Evolutionary conservation across 2,888 invertebrate genomes (phyloP), one percentile per base, ranked within the genome.

Genomic region (Phaedon cochleariae): DNA sequence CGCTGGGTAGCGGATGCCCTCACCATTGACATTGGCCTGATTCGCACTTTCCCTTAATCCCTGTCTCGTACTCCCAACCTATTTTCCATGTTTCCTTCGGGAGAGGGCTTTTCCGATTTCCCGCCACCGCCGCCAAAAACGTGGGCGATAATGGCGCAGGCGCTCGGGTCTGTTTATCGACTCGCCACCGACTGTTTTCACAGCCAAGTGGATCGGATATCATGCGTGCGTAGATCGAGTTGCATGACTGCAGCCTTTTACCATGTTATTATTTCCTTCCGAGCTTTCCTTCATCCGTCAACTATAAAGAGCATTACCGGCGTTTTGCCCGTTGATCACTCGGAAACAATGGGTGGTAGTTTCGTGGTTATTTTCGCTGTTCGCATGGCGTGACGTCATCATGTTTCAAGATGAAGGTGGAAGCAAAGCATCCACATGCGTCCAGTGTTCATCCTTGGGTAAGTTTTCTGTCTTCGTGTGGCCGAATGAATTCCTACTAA

Each of bases 381-480:
- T 2, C 15, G 9, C 6, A 15, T 22, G 31, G 29, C 20, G 41
- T 26, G 46, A 26, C 59, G 46, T 26, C 10, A 15, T 6, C 60
- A 77, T 77, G 76, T 69, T 65, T 69, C 71, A 74, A 71, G 70
- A 77, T 77, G 77, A 77, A 76, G 69, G 75, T 73, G 64, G 68
- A 72, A 62, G 54, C 69, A 20, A 72, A 69, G 58, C 70, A 74
- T 53, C 64, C 72, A 46, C 71, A 74, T 49, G 67, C 65, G 52
- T 54, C 73, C 45, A 61, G 52, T 15, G 57, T 68, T 37, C 76
- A 78, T 72, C 71, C 72, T 46, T 79, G 77, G 79, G 79, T 79
- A 68, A 73, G 74, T 62, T 7, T 10, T 26, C 51, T 62, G 59
- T 54, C 0, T 20, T 34, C 4, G 10, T 9, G 18, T 49, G 31